Evolutionary conservation across 2,888 invertebrate species (phyloP), one percentile per base, ranked within the genome.

Genomic region (Aphrophora alni): DNA sequence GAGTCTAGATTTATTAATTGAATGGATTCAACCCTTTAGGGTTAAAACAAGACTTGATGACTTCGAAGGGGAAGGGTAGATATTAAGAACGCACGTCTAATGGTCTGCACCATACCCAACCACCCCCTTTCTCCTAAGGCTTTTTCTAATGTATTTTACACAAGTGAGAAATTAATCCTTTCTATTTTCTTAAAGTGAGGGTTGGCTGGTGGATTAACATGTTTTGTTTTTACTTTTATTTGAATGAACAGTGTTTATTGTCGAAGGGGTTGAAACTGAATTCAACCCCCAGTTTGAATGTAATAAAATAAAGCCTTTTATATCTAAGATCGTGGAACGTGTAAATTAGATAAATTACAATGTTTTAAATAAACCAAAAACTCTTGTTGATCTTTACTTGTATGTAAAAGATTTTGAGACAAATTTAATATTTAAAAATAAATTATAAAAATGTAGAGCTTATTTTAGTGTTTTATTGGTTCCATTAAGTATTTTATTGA

Each of bases 141-240:
- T 73, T 78, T 78, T 79, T 79, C 74, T 79, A 73, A 74, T 74
- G 74, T 79, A 79, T 79, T 79, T 79, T 44, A 79, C 73, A 79
- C 78, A 74, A 79, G 78, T 79, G 78, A 79, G 78, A 79, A 79
- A 79, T 79, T 79, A 79, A 79, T 74, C 73, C 78, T 79, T 79
- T 79, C 68, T 74, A 79, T 74, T 79, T 79, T 74, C 74, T 79
- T n/a, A 68, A 74, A 74, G 74, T 7, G 59, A 14, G 78, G 78
- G n/a, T 77, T 24, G 74, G 38, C 26, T 68, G 78, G 33, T 26
- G 78, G 78, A 79, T 79, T 79, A 79, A 79, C 78, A 79, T 79
- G 78, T 79, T 79, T 79, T 68, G 78, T 74, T 79, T 78, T 74
- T 69, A 79, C 78, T 79, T 79, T 79, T 74, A 79, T 79, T 79